Percentiles rank a stretch among this genome's conserved stretches.
phyloP scores from a whole-genome alignment of 2,113 vertebrate species.

The Cettia cetti region DNA sequence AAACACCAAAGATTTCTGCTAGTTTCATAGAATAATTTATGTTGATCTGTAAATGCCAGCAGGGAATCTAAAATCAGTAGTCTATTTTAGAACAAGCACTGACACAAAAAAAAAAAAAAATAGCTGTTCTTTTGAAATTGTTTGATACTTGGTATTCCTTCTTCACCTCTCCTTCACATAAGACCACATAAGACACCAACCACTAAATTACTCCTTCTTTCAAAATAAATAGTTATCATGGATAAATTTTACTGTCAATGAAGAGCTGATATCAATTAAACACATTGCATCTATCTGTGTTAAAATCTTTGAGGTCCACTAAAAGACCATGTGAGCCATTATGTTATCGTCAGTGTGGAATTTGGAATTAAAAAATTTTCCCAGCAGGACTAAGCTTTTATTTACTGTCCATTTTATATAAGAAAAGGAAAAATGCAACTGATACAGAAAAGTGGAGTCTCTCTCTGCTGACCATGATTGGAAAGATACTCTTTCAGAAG shows the following conservation, averaged over 20 bases:
- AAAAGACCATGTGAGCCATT: not conserved
- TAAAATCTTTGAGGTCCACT: not conserved
- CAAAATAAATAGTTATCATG: not conserved
- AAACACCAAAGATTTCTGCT: constrained; percentile 2
- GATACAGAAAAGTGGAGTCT: not conserved
- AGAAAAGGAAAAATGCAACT: not conserved
- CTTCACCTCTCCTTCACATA: not conserved
- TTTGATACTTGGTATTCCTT: not conserved
- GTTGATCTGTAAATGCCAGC: not conserved
- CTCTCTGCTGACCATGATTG: not conserved
- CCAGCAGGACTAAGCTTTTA: not conserved
- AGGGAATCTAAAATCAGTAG: constrained; percentile 5
- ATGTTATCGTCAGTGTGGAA: not conserved
- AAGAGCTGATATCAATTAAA: not conserved
- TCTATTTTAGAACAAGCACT: not conserved
- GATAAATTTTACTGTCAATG: not conserved
- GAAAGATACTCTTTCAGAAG: not conserved
- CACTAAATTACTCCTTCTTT: not conserved
- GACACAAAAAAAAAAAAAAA: not conserved
- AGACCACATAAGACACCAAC: not conserved
- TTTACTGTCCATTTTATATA: not conserved
- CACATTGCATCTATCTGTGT: not conserved
- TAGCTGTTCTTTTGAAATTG: not conserved
- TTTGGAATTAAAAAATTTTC: not conserved
- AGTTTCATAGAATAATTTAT: not conserved